Evolutionary conservation across 1,140 invertebrate species (phyloP).

Genomic region (Physella acuta): DNA sequence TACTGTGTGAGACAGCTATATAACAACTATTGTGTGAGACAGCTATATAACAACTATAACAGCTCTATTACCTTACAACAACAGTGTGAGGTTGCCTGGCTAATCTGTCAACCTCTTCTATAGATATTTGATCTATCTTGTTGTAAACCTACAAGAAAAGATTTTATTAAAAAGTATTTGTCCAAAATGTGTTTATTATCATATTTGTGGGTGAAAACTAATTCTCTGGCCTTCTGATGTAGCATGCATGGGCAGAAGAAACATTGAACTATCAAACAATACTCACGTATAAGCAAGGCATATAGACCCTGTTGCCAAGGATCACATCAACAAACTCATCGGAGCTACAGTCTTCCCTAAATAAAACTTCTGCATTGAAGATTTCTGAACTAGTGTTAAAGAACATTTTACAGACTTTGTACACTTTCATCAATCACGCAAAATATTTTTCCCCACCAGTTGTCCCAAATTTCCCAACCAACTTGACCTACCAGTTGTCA

Average conservation of each 20-base stretch:
- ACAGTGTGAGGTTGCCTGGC: slow-evolving; percentile 87
- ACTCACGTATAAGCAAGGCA: slow-evolving; percentile 89
- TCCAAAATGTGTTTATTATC: neutral
- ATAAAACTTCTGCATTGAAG: slow-evolving; percentile 94
- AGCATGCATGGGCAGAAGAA: neutral
- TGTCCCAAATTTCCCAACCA: too few relatives aligned
- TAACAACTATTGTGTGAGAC: too few relatives aligned
- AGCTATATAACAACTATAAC: too few relatives aligned
- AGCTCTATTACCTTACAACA: slow-evolving; percentile 80
- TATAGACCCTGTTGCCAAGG: slow-evolving; percentile 92
- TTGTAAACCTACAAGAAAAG: slow-evolving; percentile 77
- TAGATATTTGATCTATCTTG: slow-evolving; percentile 99
- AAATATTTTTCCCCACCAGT: too few relatives aligned
- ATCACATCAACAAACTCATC: slow-evolving; percentile 99
- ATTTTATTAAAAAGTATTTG: neutral
- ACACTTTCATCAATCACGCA: too few relatives aligned
- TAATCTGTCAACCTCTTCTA: slow-evolving; percentile 96
- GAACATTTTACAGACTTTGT: too few relatives aligned
- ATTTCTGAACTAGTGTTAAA: slow-evolving; percentile 68
- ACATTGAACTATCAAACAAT: slow-evolving; percentile 1
- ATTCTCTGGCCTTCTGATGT: neutral
- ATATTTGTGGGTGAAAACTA: too few relatives aligned
- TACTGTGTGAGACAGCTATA: too few relatives aligned
- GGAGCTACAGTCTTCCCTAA: slow-evolving; percentile 91
- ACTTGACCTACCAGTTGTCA: too few relatives aligned